Evolutionary conservation across 2,888 invertebrate genomes (phyloP), one percentile per base, ranked within the genome.

Genomic region (Dasysyrphus tricinctus): DNA sequence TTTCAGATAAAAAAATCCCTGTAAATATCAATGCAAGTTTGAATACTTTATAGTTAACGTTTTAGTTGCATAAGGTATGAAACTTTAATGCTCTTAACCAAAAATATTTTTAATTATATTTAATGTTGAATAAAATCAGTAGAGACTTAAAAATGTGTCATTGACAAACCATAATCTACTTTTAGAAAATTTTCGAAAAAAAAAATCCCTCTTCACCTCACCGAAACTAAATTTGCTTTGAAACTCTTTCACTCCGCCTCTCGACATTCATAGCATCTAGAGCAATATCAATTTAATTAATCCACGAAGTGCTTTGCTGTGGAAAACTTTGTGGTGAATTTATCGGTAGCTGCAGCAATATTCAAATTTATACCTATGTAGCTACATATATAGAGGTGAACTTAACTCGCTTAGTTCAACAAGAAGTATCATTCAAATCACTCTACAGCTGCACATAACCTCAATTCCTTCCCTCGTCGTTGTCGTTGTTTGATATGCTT

Each of bases 261-360:
- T 69, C 39, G 32, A 14, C 39, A 54, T 69, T 69, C 69, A 69
- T 69, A 24, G 24, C 44, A 67, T 67, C 63, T 59, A 57, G 67
- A 56, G 67, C 76, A 76, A 57, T 63, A 78, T 78, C 72, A 78
- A 77, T 57, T 80, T 80, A 80, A 84, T 84, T 84, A 84, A 80
- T 75, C 69, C 61, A 44, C 63, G 39, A 75, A 80, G 70, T 73
- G 63, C 70, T 74, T 37, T 61, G 39, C 39, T 49, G 12, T n/a
- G 39, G 49, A 73, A 72, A 70, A 67, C 8, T 49, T 80, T 47
- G 34, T 37, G 37, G 44, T 76, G 4, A 42, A 59, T 29, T 56
- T 63, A 57, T 70, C 75, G 56, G 29, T 72, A 51, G 57, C 34
- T 56, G 49, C 56, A 56, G 69, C 51, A 63, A 61, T 59, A 47